Evolutionary conservation across 1,140 invertebrate genomes (phyloP).

Genomic region (Anthonomus grandis): DNA sequence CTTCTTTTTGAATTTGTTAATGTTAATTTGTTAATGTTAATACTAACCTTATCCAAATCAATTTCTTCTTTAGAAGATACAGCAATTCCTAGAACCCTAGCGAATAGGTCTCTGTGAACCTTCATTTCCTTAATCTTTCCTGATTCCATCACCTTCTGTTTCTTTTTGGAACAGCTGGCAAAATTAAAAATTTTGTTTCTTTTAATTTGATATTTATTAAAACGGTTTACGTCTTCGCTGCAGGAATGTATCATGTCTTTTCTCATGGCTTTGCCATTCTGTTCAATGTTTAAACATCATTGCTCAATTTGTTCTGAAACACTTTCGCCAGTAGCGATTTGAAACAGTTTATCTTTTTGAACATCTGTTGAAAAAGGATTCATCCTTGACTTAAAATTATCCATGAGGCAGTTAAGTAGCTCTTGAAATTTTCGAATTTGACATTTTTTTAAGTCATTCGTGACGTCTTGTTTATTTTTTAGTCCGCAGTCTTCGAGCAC

Average conservation of each 20-base stretch:
- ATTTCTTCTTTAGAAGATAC: not conserved
- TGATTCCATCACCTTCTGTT: not conserved
- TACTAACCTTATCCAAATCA: not conserved
- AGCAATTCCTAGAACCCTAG: not conserved
- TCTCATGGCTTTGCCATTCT: not conserved
- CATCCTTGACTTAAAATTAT: not conserved
- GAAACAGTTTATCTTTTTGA: not conserved
- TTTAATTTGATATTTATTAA: not conserved
- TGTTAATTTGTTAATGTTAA: not conserved
- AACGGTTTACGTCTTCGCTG: not conserved
- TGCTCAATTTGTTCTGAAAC: not conserved
- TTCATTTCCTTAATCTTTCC: not conserved
- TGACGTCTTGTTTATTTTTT: not conserved
- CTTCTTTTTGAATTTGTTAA: not conserved
- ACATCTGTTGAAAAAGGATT: not conserved
- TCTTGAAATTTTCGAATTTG: too few relatives aligned
- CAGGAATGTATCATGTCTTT: not conserved
- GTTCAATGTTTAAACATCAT: not conserved
- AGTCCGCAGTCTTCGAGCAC: conserved; percentile 3
- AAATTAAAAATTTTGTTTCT: not conserved
- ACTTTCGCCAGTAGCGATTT: not conserved
- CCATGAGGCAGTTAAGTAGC: not conserved
- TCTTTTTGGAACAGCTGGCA: not conserved
- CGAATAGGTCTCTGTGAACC: not conserved
- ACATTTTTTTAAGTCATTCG: not conserved